phyloP scores from a whole-genome alignment of 1,140 invertebrate species.

The Gryon sp. region DNA sequence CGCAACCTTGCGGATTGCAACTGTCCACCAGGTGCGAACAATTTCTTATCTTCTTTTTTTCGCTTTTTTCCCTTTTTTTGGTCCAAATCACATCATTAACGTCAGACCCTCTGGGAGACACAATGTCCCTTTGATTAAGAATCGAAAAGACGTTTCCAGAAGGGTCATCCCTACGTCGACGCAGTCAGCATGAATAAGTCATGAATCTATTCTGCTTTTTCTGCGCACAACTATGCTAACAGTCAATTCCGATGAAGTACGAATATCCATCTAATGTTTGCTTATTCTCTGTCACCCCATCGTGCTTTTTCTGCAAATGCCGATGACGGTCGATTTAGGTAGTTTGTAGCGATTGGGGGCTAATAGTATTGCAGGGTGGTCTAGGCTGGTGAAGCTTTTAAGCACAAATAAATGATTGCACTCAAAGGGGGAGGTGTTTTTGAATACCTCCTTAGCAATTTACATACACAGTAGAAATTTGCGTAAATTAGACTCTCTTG shows the following conservation, averaged over 20 bases:
- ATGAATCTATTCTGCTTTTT: conserved; percentile 28
- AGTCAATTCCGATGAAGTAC: conserved; percentile 20
- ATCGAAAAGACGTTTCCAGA: conserved; percentile 15
- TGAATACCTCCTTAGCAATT: conserved; percentile 11
- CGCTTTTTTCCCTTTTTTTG: too few species aligned
- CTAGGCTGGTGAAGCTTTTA: not conserved
- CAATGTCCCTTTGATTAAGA: conserved; percentile 50
- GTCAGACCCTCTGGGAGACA: conserved; percentile 6
- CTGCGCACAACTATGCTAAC: too few species aligned
- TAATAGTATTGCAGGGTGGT: conserved; percentile 26
- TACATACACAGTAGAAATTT: conserved; percentile 5
- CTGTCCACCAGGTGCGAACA: conserved; percentile 56
- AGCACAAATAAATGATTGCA: conserved; percentile 8
- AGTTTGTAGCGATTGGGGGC: conserved; percentile 37
- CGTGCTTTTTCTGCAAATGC: conserved; percentile 18
- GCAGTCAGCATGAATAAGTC: conserved; percentile 47
- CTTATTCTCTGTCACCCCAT: conserved; percentile 15
- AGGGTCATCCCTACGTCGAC: conserved; percentile 17
- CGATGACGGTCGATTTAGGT: conserved; percentile 27
- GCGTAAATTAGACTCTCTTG: not conserved
- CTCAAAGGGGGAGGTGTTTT: not conserved
- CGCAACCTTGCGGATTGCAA: conserved; percentile 57
- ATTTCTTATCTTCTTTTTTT: too few species aligned
- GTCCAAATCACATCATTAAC: conserved; percentile 19
- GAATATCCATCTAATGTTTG: conserved; percentile 9